Percentiles rank a stretch among this genome's conserved stretches.
These are phyloP conservation scores for Drosophila prosaltans DNA, from an alignment of 1,140 invertebrate species.

Conservation along the genomic window DNA sequence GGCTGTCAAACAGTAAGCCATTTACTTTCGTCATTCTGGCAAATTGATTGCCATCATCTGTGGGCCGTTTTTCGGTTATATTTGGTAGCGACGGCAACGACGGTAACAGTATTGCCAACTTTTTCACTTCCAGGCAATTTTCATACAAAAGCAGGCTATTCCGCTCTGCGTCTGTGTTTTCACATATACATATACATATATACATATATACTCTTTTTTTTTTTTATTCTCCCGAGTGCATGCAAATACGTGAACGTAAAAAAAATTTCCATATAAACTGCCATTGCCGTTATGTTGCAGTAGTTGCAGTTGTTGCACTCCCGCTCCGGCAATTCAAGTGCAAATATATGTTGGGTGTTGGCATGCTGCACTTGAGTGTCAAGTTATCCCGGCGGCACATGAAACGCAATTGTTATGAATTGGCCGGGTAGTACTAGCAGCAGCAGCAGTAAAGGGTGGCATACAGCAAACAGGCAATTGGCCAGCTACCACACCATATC, in stretches of 20 bases:
- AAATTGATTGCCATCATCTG: conserved; percentile 73
- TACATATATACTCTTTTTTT: not conserved
- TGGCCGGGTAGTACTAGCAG: conserved; percentile 32
- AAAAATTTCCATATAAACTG: conserved; percentile 75
- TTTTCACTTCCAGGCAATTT: conserved; percentile 56
- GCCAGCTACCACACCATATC: not conserved
- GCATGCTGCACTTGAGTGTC: conserved; percentile 74
- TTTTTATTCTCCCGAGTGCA: conserved; percentile 32
- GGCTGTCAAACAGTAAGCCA: conserved; percentile 53
- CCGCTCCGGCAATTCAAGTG: conserved; percentile 67
- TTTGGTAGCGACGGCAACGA: not conserved
- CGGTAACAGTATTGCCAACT: conserved; percentile 5
- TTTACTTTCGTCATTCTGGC: conserved; percentile 65
- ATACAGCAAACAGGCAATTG: conserved; percentile 16
- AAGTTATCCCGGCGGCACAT: conserved; percentile 63
- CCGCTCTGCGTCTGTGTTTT: not conserved
- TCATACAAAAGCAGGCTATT: conserved; percentile 42
- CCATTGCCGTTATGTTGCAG: conserved; percentile 31
- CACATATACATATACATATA: too few relatives aligned
- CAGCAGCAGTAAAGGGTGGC: too few relatives aligned
- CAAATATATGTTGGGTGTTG: conserved; percentile 63
- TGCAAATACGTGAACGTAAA: conserved; percentile 65
- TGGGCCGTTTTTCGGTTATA: conserved; percentile 10
- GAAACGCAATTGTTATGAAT: conserved; percentile 79
- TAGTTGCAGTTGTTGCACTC: conserved; percentile 31